phyloP scores from a whole-genome alignment of 92 coral and sea anemone genomes.

The Muricea muricata region DNA sequence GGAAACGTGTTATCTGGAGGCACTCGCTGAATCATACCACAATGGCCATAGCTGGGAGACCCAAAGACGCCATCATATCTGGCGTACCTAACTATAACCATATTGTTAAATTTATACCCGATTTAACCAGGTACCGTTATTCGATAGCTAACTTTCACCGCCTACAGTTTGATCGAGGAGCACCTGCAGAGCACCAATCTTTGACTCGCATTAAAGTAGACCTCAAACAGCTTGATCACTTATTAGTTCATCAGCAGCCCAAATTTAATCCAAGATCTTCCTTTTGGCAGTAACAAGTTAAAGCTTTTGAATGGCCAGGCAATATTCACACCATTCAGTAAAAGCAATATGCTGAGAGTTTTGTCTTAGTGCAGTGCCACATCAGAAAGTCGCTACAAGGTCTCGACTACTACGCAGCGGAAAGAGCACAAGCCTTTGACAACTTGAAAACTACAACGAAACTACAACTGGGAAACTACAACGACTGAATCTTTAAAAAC shows the following conservation, averaged over 20 bases:
- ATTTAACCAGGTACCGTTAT: not conserved
- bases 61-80: not conserved
- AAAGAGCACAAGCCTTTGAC: not conserved
- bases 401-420: not conserved
- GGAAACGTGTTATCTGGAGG: not conserved
- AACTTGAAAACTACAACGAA: not conserved
- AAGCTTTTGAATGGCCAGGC: not conserved
- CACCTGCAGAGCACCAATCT: not conserved
- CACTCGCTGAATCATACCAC: not conserved
- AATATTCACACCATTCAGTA: not conserved
- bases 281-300: not conserved
- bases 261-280: too few species aligned
- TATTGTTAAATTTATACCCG: not conserved
- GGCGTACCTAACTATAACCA: not conserved
- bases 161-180: not conserved
- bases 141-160: not conserved
- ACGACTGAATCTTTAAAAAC: too few species aligned
- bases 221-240: too few species aligned
- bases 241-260: too few species aligned
- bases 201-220: not conserved
- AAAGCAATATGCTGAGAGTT: not conserved
- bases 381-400: not conserved
- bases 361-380: not conserved
- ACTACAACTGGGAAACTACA: too few species aligned
- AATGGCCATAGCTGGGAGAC: not conserved